A percentile compares a stretch with the other conserved stretches of the same genome.
phyloP scores from a whole-genome alignment of 2,113 vertebrate genomes.

The Zapus hudsonius region DNA sequence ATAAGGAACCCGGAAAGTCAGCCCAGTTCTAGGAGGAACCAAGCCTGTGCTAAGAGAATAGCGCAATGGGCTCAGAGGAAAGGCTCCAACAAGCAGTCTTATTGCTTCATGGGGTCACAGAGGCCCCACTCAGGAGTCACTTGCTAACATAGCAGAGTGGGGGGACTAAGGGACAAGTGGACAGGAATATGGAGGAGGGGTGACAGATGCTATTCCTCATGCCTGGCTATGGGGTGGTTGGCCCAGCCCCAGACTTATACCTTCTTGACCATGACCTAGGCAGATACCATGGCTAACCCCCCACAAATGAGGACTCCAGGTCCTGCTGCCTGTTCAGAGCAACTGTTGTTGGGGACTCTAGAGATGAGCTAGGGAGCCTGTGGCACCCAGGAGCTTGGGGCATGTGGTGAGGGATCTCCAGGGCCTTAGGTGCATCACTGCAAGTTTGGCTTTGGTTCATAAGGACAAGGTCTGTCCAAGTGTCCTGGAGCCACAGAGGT shows the following conservation, averaged over 20 bases:
- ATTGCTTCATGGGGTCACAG: background rate
- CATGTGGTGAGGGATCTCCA: no score
- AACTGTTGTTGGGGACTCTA: background rate
- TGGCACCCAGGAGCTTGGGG: background rate
- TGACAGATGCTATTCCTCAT: background rate
- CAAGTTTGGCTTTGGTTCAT: background rate
- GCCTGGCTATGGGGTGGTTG: background rate
- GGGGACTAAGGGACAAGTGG: background rate
- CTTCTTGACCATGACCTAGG: background rate
- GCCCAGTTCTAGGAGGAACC: no score
- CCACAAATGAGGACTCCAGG: rapidly evolving
- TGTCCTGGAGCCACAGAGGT: background rate
- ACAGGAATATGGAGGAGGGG: background rate
- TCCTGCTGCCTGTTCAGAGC: background rate
- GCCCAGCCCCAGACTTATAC: background rate
- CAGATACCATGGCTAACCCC: rapidly evolving
- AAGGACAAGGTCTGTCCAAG: background rate
- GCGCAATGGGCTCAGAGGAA: background rate
- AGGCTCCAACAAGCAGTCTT: background rate
- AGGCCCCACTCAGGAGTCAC: no score
- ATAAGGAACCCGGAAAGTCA: background rate
- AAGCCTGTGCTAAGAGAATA: background rate
- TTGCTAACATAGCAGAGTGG: background rate
- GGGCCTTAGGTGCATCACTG: background rate
- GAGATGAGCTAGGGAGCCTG: background rate